Evolutionary conservation across 2,797 vertebrate species (phyloP), one percentile per base, ranked within the genome.

Genomic region (Heliangelus exortis): DNA sequence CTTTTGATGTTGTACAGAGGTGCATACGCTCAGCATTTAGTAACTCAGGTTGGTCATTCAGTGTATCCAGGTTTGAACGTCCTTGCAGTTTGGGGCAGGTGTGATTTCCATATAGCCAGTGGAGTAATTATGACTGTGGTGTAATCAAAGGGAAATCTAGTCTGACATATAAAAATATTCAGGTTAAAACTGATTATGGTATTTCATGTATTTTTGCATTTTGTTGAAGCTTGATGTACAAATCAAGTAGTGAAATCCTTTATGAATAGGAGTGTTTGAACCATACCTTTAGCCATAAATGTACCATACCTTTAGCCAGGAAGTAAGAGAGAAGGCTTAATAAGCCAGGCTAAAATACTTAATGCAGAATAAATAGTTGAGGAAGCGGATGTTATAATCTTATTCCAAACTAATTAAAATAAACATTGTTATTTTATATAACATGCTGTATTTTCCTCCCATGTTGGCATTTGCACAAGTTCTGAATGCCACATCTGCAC

Each of bases 401-500:
- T 82, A 67, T 33, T 95, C 41, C 47, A 61, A 93, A 93, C 77
- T 75, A 89, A 87, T 83, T 85, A 23, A 39, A 69, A 45, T 76
- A 74, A 84, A 31, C 10, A 4, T n/a, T 5, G 50, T 61, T 74
- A 54, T 88, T 95, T 92, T 92, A 29, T 73, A 28, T 72, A 87
- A 69, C 13, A 8, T 69, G 41, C 51, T 81, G 28, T 45, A 66
- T 91, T 95, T 94, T 80, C 51, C 69, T 79, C 65, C 76, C 7
- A 0, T 31, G 31, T 84, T 93, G 90, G 77, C 71, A 81, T 66
- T 86, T 57, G 31, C 33, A 68, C 0, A 2, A n/a, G 66, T 94
- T 95, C 61, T 57, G 78, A 94, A 93, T 81, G 85, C 80, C 80
- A 47, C 47, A 7, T 90, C 67, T 89, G 84, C 57, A 41, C 33